phyloP scores from a whole-genome alignment of 1,140 invertebrate genomes.

The Rhynchophorus ferrugineus region DNA sequence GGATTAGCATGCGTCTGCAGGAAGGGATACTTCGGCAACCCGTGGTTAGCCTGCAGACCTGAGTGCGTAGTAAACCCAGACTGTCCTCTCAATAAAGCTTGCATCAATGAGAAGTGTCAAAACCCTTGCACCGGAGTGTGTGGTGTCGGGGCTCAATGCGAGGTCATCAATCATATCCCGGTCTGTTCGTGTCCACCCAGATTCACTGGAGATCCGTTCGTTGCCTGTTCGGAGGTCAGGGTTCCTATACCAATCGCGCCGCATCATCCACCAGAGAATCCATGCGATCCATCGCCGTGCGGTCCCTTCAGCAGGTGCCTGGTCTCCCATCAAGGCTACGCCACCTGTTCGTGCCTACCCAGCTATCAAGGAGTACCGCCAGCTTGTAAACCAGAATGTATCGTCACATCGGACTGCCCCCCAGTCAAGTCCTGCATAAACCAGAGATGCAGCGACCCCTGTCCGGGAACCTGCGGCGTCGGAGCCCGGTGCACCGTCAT shows the following conservation, averaged over 20 bases:
- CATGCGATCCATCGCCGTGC: conserved; percentile 68
- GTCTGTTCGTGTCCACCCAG: conserved; percentile 68
- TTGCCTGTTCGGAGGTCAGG: conserved; percentile 55
- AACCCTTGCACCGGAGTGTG: conserved; percentile 72
- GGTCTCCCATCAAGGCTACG: conserved; percentile 59
- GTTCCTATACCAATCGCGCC: conserved; percentile 40
- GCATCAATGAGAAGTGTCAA: conserved; percentile 71
- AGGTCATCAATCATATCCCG: conserved; percentile 68
- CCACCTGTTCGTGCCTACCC: conserved; percentile 72
- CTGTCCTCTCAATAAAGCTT: conserved; percentile 59
- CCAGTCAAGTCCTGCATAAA: conserved; percentile 71
- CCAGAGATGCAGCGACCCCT: conserved; percentile 69
- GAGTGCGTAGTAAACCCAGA: conserved; percentile 75
- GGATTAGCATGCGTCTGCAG: conserved; percentile 57
- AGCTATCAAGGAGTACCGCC: conserved; percentile 71
- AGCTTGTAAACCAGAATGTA: conserved; percentile 71
- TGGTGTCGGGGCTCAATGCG: conserved; percentile 65
- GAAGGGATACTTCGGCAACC: conserved; percentile 63
- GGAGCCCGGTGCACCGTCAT: conserved; percentile 66
- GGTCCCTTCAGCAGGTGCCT: conserved; percentile 71
- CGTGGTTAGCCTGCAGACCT: conserved; percentile 63
- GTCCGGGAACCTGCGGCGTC: conserved; percentile 67
- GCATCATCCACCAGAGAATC: conserved; percentile 41
- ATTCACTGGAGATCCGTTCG: conserved; percentile 70
- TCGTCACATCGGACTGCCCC: conserved; percentile 70